Conservation (phyloP, 2,113 vertebrate genomes). For the Phodopus roborovskii region DNA sequence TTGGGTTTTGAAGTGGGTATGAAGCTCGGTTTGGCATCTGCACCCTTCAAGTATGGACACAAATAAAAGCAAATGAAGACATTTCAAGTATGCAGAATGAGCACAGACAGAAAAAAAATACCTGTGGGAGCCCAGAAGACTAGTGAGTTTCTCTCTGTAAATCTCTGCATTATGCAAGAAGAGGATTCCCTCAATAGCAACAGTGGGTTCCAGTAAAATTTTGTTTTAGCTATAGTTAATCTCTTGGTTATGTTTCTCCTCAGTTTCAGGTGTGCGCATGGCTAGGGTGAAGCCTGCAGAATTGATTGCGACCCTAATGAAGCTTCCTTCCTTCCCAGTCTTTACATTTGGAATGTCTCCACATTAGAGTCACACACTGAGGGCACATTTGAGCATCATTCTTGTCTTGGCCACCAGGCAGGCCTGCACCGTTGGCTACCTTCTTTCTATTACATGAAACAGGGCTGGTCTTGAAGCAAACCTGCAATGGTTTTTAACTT, state of each 20-base stretch:
- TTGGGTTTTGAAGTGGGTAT: not conserved
- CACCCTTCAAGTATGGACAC: not conserved
- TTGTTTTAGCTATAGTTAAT: not conserved
- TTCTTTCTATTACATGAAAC: not conserved
- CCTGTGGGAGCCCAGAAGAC: not conserved
- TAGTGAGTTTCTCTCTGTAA: not conserved
- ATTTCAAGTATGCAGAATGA: not conserved
- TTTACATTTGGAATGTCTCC: not conserved
- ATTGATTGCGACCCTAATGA: not conserved
- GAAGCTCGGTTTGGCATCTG: not conserved
- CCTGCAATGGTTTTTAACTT: not conserved
- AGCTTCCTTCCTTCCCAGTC: not conserved
- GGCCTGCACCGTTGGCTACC: not conserved
- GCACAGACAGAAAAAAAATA: not conserved
- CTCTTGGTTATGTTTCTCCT: not conserved
- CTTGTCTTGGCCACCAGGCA: not conserved
- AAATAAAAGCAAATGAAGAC: slow-evolving; percentile 10
- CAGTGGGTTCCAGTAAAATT: not conserved
- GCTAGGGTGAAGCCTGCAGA: not conserved
- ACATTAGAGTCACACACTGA: not conserved
- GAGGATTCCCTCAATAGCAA: not conserved
- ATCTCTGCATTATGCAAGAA: not conserved
- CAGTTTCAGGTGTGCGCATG: not conserved
- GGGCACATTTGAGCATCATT: not conserved
- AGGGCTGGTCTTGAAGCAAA: not conserved